These are phyloP conservation scores for Octonoba sinensis DNA, from an alignment of 2,888 invertebrate genomes.

Conservation along the genomic window DNA sequence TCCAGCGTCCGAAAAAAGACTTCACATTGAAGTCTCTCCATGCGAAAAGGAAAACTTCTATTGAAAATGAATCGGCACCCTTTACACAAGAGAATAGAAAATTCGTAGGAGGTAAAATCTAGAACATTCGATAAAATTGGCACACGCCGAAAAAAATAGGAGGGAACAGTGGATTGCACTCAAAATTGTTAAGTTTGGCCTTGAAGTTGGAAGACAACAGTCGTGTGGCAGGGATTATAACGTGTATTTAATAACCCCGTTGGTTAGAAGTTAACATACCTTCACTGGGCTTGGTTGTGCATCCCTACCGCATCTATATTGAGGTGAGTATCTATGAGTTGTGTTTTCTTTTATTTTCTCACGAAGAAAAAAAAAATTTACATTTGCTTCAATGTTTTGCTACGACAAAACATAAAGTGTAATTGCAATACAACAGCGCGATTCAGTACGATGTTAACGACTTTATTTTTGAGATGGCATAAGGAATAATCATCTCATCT, in stretches of 20 bases:
- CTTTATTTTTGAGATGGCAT: no score
- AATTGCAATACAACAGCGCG: no score
- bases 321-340: no score
- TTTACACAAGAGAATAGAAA: conserved; percentile 7
- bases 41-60: conserved; percentile 11
- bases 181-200: conserved; percentile 21
- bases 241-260: conserved; percentile 11
- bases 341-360: no score
- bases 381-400: no score
- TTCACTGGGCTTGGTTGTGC: background rate
- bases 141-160: conserved; percentile 24
- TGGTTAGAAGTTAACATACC: background rate
- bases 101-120: conserved; percentile 39
- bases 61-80: conserved; percentile 8
- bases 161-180: conserved; percentile 16
- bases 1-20: background rate
- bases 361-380: no score
- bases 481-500: no score
- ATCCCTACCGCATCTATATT: no score
- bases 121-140: conserved; percentile 28
- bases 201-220: conserved; percentile 41
- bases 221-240: background rate
- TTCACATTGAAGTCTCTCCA: background rate
- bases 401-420: no score
- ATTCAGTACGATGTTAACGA: no score